Conservation (phyloP, 2,797 vertebrate genomes). For the Pteronotus mesoamericanus region DNA sequence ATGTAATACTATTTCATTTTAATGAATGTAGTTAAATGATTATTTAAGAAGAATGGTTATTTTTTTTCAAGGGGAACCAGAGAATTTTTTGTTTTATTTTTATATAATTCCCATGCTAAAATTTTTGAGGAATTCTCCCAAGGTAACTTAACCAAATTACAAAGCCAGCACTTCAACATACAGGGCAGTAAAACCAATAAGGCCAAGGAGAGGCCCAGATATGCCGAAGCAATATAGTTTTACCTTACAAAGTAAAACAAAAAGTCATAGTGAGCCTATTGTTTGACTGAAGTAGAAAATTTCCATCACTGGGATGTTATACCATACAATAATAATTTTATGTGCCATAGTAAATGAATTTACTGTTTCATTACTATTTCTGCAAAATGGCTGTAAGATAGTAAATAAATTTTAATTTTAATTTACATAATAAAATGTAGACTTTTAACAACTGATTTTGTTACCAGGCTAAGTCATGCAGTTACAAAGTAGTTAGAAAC, state of each 20-base stretch:
- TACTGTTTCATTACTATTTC: constrained; percentile 5
- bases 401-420: neutral
- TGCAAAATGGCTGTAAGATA: neutral
- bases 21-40: constrained; percentile 8
- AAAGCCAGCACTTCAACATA: neutral
- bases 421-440: constrained; percentile 78
- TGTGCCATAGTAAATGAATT: neutral
- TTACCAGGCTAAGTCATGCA: constrained; percentile 83
- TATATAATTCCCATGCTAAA: neutral
- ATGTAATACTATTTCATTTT: neutral
- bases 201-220: neutral
- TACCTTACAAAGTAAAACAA: neutral
- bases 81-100: neutral
- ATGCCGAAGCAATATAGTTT: neutral
- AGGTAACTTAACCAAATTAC: neutral
- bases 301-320: neutral
- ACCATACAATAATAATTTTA: neutral
- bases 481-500: constrained; percentile 85
- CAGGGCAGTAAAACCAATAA: neutral
- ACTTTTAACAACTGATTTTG: constrained; percentile 86
- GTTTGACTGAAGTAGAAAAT: neutral
- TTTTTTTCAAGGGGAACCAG: neutral
- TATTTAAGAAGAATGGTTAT: neutral
- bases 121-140: neutral
- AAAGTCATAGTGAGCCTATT: neutral